A percentile compares a stretch with the other conserved stretches of the same genome.
These are phyloP conservation scores for Amblyjoppa proteus DNA, from an alignment of 2,888 invertebrate genomes.

Conservation along the genomic window DNA sequence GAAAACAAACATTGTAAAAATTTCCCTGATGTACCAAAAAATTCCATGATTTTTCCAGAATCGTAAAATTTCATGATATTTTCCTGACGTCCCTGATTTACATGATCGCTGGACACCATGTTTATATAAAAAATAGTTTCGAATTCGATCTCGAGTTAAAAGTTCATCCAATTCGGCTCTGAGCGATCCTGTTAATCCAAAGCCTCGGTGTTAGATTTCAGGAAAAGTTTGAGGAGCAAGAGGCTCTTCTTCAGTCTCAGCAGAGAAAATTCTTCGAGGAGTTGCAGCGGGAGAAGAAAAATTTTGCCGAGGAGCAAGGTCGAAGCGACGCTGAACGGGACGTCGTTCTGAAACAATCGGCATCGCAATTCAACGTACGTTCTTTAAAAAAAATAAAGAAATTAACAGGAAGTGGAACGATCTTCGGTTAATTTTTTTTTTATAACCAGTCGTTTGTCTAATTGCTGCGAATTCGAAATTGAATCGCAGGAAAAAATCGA, in stretches of 20 bases:
- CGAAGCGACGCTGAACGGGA: conserved; percentile 76
- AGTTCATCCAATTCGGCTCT: background rate
- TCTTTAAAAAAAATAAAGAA: conserved; percentile 7
- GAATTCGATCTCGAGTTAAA: background rate
- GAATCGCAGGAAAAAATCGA: conserved; percentile 75
- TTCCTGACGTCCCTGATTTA: too few relatives aligned
- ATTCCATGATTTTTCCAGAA: too few relatives aligned
- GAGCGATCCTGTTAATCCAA: background rate
- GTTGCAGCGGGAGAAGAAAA: conserved; percentile 75
- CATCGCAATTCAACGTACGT: conserved; percentile 75
- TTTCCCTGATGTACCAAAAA: too few relatives aligned
- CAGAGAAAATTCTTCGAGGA: conserved; percentile 76
- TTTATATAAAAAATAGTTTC: background rate
- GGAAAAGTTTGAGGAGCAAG: conserved; percentile 80
- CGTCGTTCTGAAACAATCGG: conserved; percentile 71
- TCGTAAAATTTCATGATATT: too few relatives aligned
- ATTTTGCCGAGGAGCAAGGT: conserved; percentile 74
- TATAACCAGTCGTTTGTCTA: background rate
- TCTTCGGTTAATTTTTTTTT: background rate
- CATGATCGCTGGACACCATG: too few relatives aligned
- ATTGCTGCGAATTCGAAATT: background rate
- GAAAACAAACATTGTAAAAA: too few relatives aligned
- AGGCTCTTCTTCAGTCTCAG: conserved; percentile 74
- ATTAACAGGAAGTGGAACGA: too few relatives aligned
- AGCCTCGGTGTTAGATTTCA: conserved; percentile 72